Percentiles rank a stretch among this genome's conserved stretches.
Conservation (phyloP, 2,888 invertebrate genomes). For the Pristionchus fissidentatus region DNA sequence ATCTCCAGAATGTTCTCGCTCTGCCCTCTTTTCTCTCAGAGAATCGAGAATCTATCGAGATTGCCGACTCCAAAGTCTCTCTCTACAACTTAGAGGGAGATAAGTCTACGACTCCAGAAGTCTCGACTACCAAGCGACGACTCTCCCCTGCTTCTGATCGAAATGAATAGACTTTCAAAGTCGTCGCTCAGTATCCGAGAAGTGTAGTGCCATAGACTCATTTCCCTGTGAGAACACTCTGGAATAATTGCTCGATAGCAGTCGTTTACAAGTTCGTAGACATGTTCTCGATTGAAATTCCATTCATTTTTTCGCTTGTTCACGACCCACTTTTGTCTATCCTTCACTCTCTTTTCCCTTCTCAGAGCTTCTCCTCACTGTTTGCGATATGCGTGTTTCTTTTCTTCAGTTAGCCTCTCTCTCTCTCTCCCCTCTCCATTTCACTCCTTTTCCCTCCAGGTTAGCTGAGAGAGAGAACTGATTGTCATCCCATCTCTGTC, state of each 20-base stretch:
- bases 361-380: neutral
- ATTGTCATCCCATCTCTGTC: neutral
- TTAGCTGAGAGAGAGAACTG: neutral
- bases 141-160: constrained; percentile 7
- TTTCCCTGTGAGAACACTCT: too few species aligned
- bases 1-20: constrained; percentile 1
- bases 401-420: neutral
- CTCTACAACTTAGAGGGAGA: too few species aligned
- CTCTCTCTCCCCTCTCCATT: neutral
- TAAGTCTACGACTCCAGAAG: too few species aligned
- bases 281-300: too few species aligned
- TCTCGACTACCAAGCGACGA: neutral
- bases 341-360: neutral
- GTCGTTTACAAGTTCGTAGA: too few species aligned
- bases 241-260: too few species aligned
- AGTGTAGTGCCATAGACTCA: too few species aligned
- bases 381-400: constrained; percentile 28
- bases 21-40: neutral
- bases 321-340: constrained; percentile 27
- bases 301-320: neutral
- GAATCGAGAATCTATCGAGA: neutral
- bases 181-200: neutral
- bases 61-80: neutral
- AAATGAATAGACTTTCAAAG: too few species aligned
- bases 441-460: neutral